phyloP scores from a whole-genome alignment of 2,113 vertebrate species.

The Hiodon alosoides region DNA sequence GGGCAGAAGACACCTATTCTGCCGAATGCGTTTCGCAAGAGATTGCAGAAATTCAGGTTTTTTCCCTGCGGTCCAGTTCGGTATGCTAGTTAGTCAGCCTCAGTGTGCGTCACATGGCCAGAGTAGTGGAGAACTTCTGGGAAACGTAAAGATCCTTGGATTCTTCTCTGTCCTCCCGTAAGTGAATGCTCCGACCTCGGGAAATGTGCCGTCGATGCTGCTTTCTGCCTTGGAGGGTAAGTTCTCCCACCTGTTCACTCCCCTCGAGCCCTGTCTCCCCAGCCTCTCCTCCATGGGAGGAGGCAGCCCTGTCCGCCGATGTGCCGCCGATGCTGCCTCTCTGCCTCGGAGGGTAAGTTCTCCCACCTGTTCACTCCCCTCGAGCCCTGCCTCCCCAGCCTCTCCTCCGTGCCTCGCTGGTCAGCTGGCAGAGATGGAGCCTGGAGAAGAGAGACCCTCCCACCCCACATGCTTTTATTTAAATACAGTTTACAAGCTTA shows the following conservation, averaged over 20 bases:
- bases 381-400: too few species aligned
- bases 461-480: slow-evolving; percentile 11
- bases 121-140: slow-evolving; percentile 46
- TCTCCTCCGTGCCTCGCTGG: neutral
- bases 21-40: neutral
- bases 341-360: too few species aligned
- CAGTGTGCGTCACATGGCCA: slow-evolving; percentile 10
- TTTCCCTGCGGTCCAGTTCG: neutral
- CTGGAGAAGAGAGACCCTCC: neutral
- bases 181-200: neutral
- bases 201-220: too few species aligned
- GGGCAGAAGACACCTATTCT: neutral
- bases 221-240: too few species aligned
- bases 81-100: slow-evolving; percentile 8
- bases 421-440: neutral
- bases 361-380: too few species aligned
- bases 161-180: slow-evolving; percentile 4
- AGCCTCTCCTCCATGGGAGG: neutral
- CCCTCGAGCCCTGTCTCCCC: too few species aligned
- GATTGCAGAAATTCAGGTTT: neutral
- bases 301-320: too few species aligned
- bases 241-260: too few species aligned
- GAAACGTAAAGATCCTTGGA: slow-evolving; percentile 43
- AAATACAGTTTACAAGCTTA: slow-evolving; percentile 42
- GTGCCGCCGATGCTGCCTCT: too few species aligned